A percentile compares a stretch with the other conserved stretches of the same genome.
Conservation (phyloP, 2,888 invertebrate species). For the Macroteleia sp. region DNA sequence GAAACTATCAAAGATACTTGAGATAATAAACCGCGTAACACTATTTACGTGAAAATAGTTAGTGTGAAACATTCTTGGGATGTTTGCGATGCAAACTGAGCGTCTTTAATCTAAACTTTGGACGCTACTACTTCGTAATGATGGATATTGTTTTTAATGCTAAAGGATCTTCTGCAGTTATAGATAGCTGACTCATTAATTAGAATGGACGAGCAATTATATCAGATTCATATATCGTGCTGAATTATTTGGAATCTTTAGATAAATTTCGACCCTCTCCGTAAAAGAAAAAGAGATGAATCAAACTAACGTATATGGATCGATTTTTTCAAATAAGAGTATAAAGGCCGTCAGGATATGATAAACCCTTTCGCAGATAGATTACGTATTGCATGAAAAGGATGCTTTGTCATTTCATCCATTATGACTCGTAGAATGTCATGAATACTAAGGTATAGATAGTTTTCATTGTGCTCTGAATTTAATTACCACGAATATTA, state of each 20-base stretch:
- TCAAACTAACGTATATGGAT: neutral
- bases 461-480: neutral
- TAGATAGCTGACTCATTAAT: conserved; percentile 38
- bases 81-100: conserved; percentile 20
- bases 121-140: conserved; percentile 10
- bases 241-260: too few species aligned
- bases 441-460: neutral
- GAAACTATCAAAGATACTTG: conserved; percentile 30
- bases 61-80: conserved; percentile 23
- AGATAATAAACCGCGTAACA: conserved; percentile 8
- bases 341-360: neutral
- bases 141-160: conserved; percentile 14
- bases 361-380: conserved; percentile 23
- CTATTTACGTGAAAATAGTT: conserved; percentile 30
- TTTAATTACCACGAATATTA: neutral
- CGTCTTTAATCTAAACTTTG: too few species aligned
- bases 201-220: conserved; percentile 18
- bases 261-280: too few species aligned
- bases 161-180: conserved; percentile 16
- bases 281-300: too few species aligned
- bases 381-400: conserved; percentile 21
- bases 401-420: conserved; percentile 15
- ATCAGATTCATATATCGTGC: too few species aligned
- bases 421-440: conserved; percentile 10
- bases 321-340: too few species aligned